A percentile compares a stretch with the other conserved stretches of the same genome.
phyloP scores from a whole-genome alignment of 2,113 vertebrate species.

The Lucifuga dentata region DNA sequence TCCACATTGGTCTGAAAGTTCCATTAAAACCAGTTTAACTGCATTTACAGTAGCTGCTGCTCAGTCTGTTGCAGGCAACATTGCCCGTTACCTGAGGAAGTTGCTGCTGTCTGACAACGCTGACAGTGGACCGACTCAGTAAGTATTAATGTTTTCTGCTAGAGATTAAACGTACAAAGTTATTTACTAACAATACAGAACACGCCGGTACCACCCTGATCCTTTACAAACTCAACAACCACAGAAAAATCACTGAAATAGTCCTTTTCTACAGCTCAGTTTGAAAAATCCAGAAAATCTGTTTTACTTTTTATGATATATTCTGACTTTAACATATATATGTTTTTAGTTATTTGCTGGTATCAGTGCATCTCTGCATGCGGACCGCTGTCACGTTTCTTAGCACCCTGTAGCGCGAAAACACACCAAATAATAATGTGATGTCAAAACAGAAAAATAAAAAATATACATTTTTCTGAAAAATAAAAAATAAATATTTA shows the following conservation, averaged over 20 bases:
- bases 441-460: slow-evolving; percentile 41
- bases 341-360: background rate
- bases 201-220: no score
- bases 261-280: no score
- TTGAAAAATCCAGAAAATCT: no score
- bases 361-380: slow-evolving; percentile 44
- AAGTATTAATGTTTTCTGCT: slow-evolving; percentile 31
- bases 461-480: slow-evolving; percentile 64
- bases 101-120: slow-evolving; percentile 11
- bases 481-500: slow-evolving; percentile 81
- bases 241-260: no score
- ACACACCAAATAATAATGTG: slow-evolving; percentile 12
- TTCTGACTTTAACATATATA: no score
- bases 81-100: slow-evolving; percentile 27
- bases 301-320: no score
- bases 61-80: background rate
- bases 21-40: no score
- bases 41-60: no score
- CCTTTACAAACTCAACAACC: no score
- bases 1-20: no score
- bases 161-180: slow-evolving; percentile 18
- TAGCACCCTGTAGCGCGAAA: slow-evolving; percentile 36
- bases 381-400: slow-evolving; percentile 13
- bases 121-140: slow-evolving; percentile 60
- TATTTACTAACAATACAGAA: no score